These are phyloP conservation scores for Stenchaetothrips biformis DNA, from an alignment of 2,888 invertebrate species.

Conservation along the genomic window DNA sequence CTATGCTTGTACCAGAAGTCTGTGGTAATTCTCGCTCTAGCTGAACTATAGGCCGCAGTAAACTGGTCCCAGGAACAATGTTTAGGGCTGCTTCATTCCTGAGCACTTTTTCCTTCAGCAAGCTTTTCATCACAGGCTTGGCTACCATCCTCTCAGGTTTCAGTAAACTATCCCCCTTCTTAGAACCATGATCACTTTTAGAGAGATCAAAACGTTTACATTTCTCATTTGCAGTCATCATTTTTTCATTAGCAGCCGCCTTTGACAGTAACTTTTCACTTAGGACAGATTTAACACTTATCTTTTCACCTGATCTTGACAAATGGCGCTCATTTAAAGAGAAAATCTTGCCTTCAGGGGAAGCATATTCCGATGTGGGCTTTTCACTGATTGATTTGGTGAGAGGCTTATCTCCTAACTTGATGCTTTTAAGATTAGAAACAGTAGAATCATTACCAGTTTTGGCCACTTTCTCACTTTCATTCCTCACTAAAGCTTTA, in stretches of 20 bases:
- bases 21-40: neutral
- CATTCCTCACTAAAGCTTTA: neutral
- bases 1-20: neutral
- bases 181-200: neutral
- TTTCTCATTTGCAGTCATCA: neutral
- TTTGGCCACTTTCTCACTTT: neutral
- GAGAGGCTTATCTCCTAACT: neutral
- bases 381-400: neutral
- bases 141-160: neutral
- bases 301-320: neutral
- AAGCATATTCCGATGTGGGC: neutral
- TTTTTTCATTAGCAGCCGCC: neutral
- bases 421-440: neutral
- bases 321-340: neutral
- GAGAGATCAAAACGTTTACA: neutral
- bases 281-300: neutral
- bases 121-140: constrained; percentile 3
- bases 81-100: neutral
- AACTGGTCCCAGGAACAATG: neutral
- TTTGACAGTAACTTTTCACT: constrained; percentile 1
- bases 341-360: neutral
- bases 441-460: neutral
- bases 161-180: neutral
- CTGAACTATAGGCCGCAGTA: neutral
- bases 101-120: neutral